These are phyloP conservation scores for Nephrocerus scutellatus DNA, from an alignment of 2,888 invertebrate genomes.

Conservation along the genomic window DNA sequence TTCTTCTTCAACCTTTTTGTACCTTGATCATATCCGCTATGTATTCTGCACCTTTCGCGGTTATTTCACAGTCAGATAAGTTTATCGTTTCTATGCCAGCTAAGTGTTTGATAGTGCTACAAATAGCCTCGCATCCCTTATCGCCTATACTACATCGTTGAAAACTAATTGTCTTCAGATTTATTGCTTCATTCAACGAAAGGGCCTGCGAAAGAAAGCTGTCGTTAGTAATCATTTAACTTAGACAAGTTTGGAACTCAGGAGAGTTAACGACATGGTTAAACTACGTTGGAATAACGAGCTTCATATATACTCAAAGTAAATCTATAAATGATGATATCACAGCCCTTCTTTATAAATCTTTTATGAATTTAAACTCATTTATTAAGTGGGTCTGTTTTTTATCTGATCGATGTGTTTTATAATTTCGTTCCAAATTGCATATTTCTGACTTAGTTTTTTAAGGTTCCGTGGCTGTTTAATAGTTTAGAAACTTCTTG, in stretches of 20 bases:
- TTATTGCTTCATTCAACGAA: conserved; percentile 53
- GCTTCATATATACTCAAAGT: too few relatives aligned
- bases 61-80: conserved; percentile 62
- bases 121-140: conserved; percentile 63
- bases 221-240: background rate
- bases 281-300: too few relatives aligned
- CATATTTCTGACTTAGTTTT: too few relatives aligned
- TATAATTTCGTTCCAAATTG: too few relatives aligned
- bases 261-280: too few relatives aligned
- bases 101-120: conserved; percentile 59
- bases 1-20: background rate
- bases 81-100: conserved; percentile 64
- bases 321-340: too few relatives aligned
- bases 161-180: conserved; percentile 61
- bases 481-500: too few relatives aligned
- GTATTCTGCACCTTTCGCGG: conserved; percentile 55
- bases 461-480: too few relatives aligned
- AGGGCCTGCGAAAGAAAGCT: conserved; percentile 48
- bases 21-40: conserved; percentile 63
- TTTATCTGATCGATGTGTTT: too few relatives aligned
- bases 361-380: too few relatives aligned
- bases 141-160: conserved; percentile 64
- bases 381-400: too few relatives aligned
- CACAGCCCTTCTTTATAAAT: too few relatives aligned
- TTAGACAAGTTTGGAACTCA: background rate